Evolutionary conservation across 2,113 vertebrate genomes (phyloP).

Genomic region (Natator depressus): DNA sequence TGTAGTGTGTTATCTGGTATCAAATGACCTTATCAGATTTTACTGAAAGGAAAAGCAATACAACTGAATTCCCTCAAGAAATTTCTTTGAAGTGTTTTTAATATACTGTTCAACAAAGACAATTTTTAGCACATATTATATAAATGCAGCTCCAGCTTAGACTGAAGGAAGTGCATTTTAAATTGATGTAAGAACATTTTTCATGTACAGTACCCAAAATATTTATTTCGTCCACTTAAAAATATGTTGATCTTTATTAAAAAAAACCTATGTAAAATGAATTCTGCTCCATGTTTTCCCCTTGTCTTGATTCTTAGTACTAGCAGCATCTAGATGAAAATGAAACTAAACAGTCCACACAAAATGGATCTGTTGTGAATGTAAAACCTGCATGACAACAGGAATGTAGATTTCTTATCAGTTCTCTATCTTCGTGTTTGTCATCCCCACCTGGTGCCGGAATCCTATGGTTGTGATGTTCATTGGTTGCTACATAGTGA

Average conservation of each 20-base stretch:
- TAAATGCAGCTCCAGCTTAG: neutral
- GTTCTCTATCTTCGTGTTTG: neutral
- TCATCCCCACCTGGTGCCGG: neutral
- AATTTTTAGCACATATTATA: neutral
- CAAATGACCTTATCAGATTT: constrained; percentile 23
- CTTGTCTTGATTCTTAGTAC: neutral
- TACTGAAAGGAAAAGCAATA: constrained; percentile 45
- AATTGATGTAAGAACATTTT: neutral
- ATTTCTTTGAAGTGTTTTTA: constrained; percentile 20
- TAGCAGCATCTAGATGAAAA: neutral
- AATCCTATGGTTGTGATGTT: neutral
- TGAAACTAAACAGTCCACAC: neutral
- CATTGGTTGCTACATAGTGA: neutral
- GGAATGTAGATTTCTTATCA: neutral
- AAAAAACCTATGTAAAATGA: neutral
- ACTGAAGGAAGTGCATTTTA: neutral
- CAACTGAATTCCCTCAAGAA: constrained; percentile 1
- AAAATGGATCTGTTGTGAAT: neutral
- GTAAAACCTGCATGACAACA: neutral
- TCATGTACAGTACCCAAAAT: neutral
- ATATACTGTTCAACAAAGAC: neutral
- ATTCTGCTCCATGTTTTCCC: neutral
- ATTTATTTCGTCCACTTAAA: neutral
- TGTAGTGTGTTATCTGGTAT: neutral
- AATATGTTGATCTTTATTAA: neutral